These are phyloP conservation scores for Rhyzopertha dominica DNA, from an alignment of 1,140 invertebrate species.

Conservation along the genomic window DNA sequence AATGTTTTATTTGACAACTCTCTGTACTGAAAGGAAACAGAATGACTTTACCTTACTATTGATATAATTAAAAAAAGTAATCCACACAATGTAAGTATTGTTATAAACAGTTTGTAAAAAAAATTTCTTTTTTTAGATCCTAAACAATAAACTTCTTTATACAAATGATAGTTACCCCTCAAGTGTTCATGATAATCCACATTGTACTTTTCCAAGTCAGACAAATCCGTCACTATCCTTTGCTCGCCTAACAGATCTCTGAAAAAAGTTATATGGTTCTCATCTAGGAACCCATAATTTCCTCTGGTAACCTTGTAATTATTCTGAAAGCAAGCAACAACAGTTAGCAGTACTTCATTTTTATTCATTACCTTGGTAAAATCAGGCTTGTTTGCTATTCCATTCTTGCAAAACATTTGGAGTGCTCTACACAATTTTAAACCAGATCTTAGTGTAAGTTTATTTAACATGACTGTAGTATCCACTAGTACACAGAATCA, in stretches of 20 bases:
- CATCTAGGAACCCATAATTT: constrained; percentile 45
- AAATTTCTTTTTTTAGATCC: neutral
- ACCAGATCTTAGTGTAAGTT: no score
- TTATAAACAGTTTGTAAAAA: neutral
- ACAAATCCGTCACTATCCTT: constrained; percentile 65
- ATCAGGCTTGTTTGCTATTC: constrained; percentile 32
- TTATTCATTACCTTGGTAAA: constrained; percentile 32
- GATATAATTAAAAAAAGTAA: neutral
- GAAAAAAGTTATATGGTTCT: constrained; percentile 70
- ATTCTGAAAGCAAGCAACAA: constrained; percentile 41
- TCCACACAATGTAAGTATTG: neutral
- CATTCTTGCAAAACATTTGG: no score
- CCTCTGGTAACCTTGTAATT: constrained; percentile 47
- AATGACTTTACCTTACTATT: neutral
- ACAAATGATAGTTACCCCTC: constrained; percentile 60
- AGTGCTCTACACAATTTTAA: no score
- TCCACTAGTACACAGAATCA: no score
- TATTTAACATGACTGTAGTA: no score
- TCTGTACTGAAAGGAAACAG: neutral
- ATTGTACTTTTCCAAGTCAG: constrained; percentile 82
- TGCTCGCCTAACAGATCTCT: constrained; percentile 59
- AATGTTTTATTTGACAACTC: neutral
- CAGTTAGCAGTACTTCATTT: constrained; percentile 2
- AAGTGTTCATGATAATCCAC: constrained; percentile 87
- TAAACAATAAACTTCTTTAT: neutral